Evolutionary conservation across 2,113 vertebrate species (phyloP), one percentile per base, ranked within the genome.

Genomic region (Anolis sagrei): DNA sequence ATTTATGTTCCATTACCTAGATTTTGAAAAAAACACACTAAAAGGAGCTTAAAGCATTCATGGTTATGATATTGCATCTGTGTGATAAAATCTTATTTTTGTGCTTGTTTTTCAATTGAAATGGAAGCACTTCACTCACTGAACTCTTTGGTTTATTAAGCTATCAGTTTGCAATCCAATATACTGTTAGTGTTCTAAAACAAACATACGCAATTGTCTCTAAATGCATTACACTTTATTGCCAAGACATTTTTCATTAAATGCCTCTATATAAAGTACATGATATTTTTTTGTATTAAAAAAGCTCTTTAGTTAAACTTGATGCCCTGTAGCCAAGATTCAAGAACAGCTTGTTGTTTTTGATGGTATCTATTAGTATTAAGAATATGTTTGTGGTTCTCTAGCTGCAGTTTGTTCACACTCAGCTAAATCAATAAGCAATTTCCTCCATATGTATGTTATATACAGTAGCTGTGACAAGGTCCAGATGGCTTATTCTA

Each of bases 351-450:
- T 2, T 73, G 83, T 90, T 86, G 83, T 82, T 88, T 89, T 49
- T 76, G 54, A 85, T 77, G 73, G 39, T 79, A 86, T 44, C 86
- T 89, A 32, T 69, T 39, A 89, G 89, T 51, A 64, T 69, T 86
- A 88, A 8, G 1, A 85, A 91, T 32, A 34, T 36, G 87, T 82
- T 72, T 91, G 85, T 87, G 88, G 44, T 68, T 88, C 77, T 92
- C 86, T 74, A 44, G 54, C 75, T 81, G 54, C 85, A 78, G 79
- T 86, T 83, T 88, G 77, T 85, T 93, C 85, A 89, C 87, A 91
- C 88, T 91, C 79, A 82, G 89, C 49, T 64, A 86, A 91, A 92
- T 93, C 88, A 89, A 90, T 91, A 90, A 84, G 36, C 87, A 95
- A 92, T 94, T 86, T 91, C 86, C 76, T 79, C 72, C 87, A 49